Evolutionary conservation across 2,888 invertebrate species (phyloP).

Genomic region (Hypomecis punctinalis): DNA sequence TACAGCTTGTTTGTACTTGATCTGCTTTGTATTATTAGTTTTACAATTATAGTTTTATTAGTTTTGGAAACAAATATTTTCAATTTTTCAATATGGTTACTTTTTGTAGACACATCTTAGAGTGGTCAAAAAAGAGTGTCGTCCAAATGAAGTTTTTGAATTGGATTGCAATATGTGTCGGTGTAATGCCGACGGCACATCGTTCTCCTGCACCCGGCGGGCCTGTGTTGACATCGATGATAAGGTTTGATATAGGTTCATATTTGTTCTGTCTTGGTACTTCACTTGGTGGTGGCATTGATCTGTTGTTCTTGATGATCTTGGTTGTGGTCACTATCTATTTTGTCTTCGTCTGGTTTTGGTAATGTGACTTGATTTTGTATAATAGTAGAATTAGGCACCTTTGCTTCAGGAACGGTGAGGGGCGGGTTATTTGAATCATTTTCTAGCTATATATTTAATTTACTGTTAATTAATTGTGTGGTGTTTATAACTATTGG

Average conservation of each 20-base stretch:
- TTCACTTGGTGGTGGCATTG: conserved; percentile 7
- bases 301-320: background rate
- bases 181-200: conserved; percentile 82
- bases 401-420: no score
- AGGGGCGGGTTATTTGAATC: no score
- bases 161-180: conserved; percentile 85
- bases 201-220: conserved; percentile 81
- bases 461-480: no score
- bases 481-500: no score
- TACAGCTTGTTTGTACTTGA: background rate
- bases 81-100: conserved; percentile 1
- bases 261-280: conserved; percentile 1
- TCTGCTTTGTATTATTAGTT: background rate
- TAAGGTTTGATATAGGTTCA: conserved; percentile 52
- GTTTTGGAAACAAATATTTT: background rate
- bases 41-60: background rate
- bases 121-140: conserved; percentile 66
- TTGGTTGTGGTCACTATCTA: conserved; percentile 1
- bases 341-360: no score
- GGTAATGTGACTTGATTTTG: no score
- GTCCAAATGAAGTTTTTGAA: conserved; percentile 81
- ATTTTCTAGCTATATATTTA: no score
- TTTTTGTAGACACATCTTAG: conserved; percentile 58
- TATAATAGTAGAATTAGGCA: no score
- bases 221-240: conserved; percentile 67